A percentile compares a stretch with the other conserved stretches of the same genome.
Conservation (phyloP, 2,797 vertebrate genomes). For the Zenarchopterus dispar region DNA sequence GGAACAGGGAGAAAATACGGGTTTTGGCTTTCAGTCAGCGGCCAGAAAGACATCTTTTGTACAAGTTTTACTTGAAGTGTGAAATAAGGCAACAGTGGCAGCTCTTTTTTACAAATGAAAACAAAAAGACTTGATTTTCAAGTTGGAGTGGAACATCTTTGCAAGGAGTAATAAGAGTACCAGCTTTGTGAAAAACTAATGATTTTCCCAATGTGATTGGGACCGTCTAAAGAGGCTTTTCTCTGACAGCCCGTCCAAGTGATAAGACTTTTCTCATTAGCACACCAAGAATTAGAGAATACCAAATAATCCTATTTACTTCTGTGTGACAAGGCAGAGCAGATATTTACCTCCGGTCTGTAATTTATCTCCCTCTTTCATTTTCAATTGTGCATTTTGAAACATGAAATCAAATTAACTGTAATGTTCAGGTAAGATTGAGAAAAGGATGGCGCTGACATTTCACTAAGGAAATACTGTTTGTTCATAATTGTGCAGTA, state of each 20-base stretch:
- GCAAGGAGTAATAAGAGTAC: no score
- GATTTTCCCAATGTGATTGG: background rate
- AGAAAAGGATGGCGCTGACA: background rate
- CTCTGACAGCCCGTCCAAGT: slow-evolving; percentile 9
- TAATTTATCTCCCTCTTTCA: background rate
- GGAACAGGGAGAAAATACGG: slow-evolving; percentile 11
- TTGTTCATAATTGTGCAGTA: no score
- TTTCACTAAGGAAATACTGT: no score
- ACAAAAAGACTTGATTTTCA: slow-evolving; percentile 23
- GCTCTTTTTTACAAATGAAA: slow-evolving; percentile 8
- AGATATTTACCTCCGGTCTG: background rate
- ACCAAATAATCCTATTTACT: slow-evolving; percentile 15
- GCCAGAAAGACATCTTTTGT: slow-evolving; percentile 17
- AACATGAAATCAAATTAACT: slow-evolving; percentile 4
- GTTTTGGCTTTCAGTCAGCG: slow-evolving; percentile 12
- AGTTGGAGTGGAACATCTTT: background rate
- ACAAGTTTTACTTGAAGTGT: background rate
- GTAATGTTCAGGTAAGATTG: background rate
- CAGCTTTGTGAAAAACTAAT: no score
- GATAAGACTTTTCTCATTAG: slow-evolving; percentile 13
- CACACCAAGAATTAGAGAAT: slow-evolving; percentile 16
- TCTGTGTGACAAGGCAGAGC: background rate
- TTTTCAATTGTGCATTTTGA: slow-evolving; percentile 1
- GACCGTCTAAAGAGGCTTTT: background rate
- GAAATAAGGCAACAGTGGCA: slow-evolving; percentile 13